Evolutionary conservation across 2,888 invertebrate species (phyloP).

Genomic region (Charanyca ferruginea): DNA sequence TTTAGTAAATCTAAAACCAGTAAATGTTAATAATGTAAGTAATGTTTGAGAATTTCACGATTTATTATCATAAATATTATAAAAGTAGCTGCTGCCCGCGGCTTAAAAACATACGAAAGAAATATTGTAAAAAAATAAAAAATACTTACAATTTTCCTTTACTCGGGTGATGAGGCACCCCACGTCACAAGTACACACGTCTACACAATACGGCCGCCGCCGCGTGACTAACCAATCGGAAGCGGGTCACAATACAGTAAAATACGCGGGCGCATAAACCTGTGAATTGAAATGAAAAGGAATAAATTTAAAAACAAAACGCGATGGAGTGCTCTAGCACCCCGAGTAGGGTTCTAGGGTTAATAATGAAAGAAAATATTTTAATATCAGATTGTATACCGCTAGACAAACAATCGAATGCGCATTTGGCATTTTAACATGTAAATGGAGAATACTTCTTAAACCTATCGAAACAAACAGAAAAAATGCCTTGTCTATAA

Average conservation of each 20-base stretch:
- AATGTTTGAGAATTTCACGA: too few species aligned
- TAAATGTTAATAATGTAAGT: neutral
- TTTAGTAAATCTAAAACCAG: neutral
- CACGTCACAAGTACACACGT: too few species aligned
- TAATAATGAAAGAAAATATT: slow-evolving; percentile 49
- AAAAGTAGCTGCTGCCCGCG: too few species aligned
- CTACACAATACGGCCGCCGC: too few species aligned
- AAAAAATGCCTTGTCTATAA: slow-evolving; percentile 51
- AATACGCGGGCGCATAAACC: neutral
- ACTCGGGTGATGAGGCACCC: too few species aligned
- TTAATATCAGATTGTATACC: slow-evolving; percentile 51
- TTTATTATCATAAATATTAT: too few species aligned
- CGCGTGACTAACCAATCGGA: neutral
- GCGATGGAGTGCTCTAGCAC: neutral
- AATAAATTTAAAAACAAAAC: neutral
- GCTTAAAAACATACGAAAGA: too few species aligned
- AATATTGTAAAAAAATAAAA: slow-evolving; percentile 1
- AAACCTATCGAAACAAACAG: slow-evolving; percentile 55
- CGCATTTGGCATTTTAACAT: slow-evolving; percentile 46
- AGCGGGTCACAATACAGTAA: neutral
- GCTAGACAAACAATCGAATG: slow-evolving; percentile 50
- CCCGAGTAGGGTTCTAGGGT: slow-evolving; percentile 1
- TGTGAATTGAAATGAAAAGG: neutral
- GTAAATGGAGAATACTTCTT: slow-evolving; percentile 49
- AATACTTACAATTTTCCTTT: too few species aligned